A percentile compares a stretch with the other conserved stretches of the same genome.
phyloP scores from a whole-genome alignment of 2,888 invertebrate genomes.

The Amiota minor region DNA sequence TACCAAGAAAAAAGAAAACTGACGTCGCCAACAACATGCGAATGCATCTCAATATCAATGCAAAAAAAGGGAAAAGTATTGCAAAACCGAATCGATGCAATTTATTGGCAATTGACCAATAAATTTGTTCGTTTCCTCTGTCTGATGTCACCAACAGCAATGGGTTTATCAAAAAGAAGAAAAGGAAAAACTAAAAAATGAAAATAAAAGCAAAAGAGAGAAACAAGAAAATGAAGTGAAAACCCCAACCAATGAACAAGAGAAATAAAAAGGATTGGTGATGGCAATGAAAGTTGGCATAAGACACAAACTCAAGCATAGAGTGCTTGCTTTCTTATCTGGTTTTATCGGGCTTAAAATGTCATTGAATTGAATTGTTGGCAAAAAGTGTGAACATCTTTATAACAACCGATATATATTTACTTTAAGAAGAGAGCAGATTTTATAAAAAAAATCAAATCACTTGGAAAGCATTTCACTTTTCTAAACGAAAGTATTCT shows the following conservation, averaged over 20 bases:
- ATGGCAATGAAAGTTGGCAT: neutral
- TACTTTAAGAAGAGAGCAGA: too few species aligned
- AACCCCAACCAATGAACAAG: neutral
- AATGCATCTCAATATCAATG: neutral
- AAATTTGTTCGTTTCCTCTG: neutral
- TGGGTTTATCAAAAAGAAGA: neutral
- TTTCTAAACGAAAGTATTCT: too few species aligned
- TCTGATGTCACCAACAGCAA: constrained; percentile 25
- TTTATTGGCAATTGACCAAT: constrained; percentile 52
- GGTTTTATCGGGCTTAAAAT: too few species aligned
- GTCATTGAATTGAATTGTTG: too few species aligned
- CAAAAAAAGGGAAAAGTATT: neutral
- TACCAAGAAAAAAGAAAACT: too few species aligned
- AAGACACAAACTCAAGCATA: neutral
- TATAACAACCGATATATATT: too few species aligned
- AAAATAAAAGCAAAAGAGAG: too few species aligned
- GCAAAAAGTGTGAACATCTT: too few species aligned
- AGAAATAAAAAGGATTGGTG: neutral
- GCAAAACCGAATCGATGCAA: constrained; percentile 55
- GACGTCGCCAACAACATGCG: neutral
- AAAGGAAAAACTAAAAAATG: neutral
- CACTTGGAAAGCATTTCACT: too few species aligned
- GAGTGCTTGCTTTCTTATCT: too few species aligned
- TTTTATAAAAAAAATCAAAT: too few species aligned
- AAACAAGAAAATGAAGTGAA: too few species aligned